Conservation (phyloP, 2,888 invertebrate species). For the Thecophora atra region DNA sequence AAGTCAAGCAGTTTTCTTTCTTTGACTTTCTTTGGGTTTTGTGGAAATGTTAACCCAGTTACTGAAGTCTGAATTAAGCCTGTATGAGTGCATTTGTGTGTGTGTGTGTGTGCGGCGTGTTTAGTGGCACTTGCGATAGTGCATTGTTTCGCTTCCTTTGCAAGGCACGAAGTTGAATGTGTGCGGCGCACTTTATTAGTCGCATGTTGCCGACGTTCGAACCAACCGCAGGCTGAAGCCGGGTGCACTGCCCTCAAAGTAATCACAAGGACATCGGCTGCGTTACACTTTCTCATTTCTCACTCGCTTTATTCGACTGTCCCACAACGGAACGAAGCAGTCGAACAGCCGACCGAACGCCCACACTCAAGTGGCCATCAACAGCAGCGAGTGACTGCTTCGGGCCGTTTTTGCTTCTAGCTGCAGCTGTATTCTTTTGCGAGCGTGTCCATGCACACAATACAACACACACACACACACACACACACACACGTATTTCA, state of each 20-base stretch:
- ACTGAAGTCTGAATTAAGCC: conserved; percentile 32
- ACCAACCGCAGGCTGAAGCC: conserved; percentile 26
- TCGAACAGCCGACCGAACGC: neutral
- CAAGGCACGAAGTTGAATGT: conserved; percentile 13
- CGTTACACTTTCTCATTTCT: conserved; percentile 2
- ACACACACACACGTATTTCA: too few relatives aligned
- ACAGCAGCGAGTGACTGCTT: neutral
- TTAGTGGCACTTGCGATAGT: conserved; percentile 16
- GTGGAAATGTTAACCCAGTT: conserved; percentile 43
- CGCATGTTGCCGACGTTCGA: conserved; percentile 31
- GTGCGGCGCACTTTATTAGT: conserved; percentile 26
- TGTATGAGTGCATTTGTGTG: conserved; percentile 28
- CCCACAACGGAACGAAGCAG: neutral
- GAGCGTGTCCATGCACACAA: conserved; percentile 39
- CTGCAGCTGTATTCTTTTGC: conserved; percentile 39
- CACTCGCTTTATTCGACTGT: neutral
- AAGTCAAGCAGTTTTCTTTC: conserved; percentile 49
- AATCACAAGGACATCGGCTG: conserved; percentile 54
- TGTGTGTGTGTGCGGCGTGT: conserved; percentile 23
- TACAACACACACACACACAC: neutral
- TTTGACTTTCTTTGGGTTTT: conserved; percentile 38
- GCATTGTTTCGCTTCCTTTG: conserved; percentile 38
- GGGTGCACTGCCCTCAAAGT: conserved; percentile 61
- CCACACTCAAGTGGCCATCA: conserved; percentile 1
- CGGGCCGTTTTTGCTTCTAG: conserved; percentile 7